phyloP scores from a whole-genome alignment of 1,140 invertebrate genomes.

The Chelonus insularis region DNA sequence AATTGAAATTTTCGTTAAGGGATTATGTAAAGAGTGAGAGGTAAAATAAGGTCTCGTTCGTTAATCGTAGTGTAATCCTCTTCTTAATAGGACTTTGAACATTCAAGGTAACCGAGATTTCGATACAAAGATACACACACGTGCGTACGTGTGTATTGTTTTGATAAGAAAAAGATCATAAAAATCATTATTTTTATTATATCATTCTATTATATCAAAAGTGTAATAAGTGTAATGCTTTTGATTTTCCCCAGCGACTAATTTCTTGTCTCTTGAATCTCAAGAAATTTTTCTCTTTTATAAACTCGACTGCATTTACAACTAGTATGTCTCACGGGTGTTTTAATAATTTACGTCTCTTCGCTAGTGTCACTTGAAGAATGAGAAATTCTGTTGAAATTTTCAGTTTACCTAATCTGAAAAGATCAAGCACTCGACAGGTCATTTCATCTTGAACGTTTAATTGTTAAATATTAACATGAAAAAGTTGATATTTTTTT shows the following conservation, averaged over 20 bases:
- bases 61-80: slow-evolving; percentile 60
- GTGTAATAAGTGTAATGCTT: neutral
- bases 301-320: slow-evolving; percentile 1
- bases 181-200: too few relatives aligned
- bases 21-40: slow-evolving; percentile 50
- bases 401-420: neutral
- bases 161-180: neutral
- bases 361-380: slow-evolving; percentile 12
- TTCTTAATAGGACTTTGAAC: slow-evolving; percentile 41
- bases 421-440: neutral
- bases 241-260: neutral
- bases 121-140: neutral
- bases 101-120: slow-evolving; percentile 11
- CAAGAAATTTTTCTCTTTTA: neutral
- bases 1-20: slow-evolving; percentile 60
- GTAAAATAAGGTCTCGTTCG: slow-evolving; percentile 39
- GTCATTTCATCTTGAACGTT: neutral
- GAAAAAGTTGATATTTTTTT: slow-evolving; percentile 1
- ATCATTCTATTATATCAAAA: neutral
- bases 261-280: neutral
- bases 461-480: neutral
- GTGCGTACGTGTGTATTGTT: neutral
- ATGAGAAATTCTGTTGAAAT: slow-evolving; percentile 16
- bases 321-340: slow-evolving; percentile 32
- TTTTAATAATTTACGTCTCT: slow-evolving; percentile 38